Conservation (phyloP, 2,888 invertebrate genomes). For the Clanis bilineata region DNA sequence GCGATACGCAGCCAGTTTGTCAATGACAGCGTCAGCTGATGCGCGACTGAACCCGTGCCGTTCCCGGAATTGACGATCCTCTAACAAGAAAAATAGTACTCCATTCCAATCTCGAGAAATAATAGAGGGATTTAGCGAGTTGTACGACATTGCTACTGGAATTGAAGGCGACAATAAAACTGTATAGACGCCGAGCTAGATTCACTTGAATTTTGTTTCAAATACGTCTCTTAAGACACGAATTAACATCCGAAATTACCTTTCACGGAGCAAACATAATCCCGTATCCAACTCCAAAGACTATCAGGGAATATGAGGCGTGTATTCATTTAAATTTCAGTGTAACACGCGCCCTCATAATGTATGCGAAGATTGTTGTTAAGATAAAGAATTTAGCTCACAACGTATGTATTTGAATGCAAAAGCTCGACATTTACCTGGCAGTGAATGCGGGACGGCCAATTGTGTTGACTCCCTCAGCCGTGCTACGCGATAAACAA, state of each 20-base stretch:
- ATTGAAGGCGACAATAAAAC: background rate
- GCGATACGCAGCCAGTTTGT: slow-evolving; percentile 1
- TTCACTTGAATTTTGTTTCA: background rate
- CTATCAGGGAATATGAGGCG: slow-evolving; percentile 29
- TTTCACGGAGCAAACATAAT: background rate
- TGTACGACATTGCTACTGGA: background rate
- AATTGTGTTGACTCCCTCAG: slow-evolving; percentile 60
- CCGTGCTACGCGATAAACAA: slow-evolving; percentile 60
- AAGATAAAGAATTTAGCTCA: slow-evolving; percentile 45
- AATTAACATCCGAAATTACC: background rate
- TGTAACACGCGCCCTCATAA: slow-evolving; percentile 16
- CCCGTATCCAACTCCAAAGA: slow-evolving; percentile 30
- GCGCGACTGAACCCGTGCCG: background rate
- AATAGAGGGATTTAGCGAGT: background rate
- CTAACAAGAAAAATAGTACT: background rate
- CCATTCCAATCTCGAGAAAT: background rate
- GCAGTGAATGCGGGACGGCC: slow-evolving; percentile 47
- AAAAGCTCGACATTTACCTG: slow-evolving; percentile 49
- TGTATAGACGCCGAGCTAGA: background rate
- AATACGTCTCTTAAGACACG: background rate
- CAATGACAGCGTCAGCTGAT: background rate
- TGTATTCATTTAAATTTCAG: slow-evolving; percentile 35
- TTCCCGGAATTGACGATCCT: background rate
- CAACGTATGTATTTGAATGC: slow-evolving; percentile 44
- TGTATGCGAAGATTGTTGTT: slow-evolving; percentile 36